Evolutionary conservation across 2,113 vertebrate species (phyloP).

Genomic region (Tursiops truncatus): DNA sequence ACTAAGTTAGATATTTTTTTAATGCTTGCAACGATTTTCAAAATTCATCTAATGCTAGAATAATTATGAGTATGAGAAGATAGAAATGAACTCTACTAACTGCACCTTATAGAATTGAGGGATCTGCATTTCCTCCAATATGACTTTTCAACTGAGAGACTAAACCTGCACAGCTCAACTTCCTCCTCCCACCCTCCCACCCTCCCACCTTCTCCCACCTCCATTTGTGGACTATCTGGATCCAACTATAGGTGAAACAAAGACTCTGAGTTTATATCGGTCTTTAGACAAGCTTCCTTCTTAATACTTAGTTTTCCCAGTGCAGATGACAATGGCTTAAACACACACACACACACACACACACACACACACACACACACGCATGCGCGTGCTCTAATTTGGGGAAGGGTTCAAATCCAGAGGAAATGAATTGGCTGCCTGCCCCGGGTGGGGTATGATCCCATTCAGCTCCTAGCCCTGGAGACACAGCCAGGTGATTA

Average conservation of each 20-base stretch:
- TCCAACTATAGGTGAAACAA: not conserved
- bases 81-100: constrained; percentile 11
- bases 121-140: not conserved
- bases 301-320: constrained; percentile 32
- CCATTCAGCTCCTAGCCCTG: not conserved
- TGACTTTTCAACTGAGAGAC: constrained; percentile 18
- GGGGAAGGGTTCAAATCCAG: not conserved
- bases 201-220: not conserved
- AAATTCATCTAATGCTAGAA: constrained; percentile 41
- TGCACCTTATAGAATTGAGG: not conserved
- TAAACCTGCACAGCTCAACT: not conserved
- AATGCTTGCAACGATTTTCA: constrained; percentile 4
- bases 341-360: not conserved
- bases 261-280: not conserved
- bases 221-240: not conserved
- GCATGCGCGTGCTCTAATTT: not conserved
- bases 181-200: not conserved
- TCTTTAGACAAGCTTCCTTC: not conserved
- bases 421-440: not conserved
- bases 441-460: not conserved
- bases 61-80: not conserved
- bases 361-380: not conserved
- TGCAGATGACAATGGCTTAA: not conserved
- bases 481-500: constrained; percentile 12
- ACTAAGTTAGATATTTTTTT: not conserved